Evolutionary conservation across 2,797 vertebrate species (phyloP).

Genomic region (Enteromius anoplus): DNA sequence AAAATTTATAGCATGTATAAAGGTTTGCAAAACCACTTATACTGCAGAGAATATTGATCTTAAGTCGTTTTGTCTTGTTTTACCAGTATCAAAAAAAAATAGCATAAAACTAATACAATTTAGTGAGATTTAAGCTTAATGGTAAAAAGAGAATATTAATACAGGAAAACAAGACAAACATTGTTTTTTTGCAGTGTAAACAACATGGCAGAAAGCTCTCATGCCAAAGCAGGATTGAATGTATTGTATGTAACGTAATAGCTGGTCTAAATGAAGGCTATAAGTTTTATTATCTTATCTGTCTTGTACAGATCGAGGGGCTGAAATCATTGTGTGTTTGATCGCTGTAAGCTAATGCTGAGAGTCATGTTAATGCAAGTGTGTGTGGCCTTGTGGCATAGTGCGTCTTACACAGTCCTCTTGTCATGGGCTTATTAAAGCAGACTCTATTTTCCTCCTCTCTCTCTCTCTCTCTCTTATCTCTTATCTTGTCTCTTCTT

Average conservation of each 20-base stretch:
- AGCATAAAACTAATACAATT: background rate
- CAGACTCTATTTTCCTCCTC: constrained; percentile 18
- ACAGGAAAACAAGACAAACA: constrained; percentile 11
- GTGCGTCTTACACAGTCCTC: constrained; percentile 34
- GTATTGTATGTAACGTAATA: constrained; percentile 34
- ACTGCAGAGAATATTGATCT: constrained; percentile 4
- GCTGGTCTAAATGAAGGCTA: constrained; percentile 29
- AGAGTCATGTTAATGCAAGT: constrained; percentile 50
- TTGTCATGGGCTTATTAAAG: constrained; percentile 42
- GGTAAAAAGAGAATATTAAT: constrained; percentile 1
- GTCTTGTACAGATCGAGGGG: constrained; percentile 40
- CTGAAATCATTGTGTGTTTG: constrained; percentile 28
- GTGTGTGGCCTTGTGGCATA: constrained; percentile 45
- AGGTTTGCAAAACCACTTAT: constrained; percentile 32
- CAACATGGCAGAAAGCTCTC: constrained; percentile 20
- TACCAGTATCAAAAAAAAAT: background rate
- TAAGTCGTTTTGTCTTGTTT: constrained; percentile 15
- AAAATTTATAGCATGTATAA: constrained; percentile 32
- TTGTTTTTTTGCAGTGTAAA: background rate
- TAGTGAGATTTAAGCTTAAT: background rate
- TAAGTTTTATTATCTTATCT: constrained; percentile 38
- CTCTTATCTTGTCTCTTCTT: constrained; percentile 21
- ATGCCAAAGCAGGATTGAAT: constrained; percentile 51
- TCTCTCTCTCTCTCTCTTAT: background rate
- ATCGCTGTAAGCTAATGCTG: constrained; percentile 35